Base-by-base conservation (phyloP, 2,797 vertebrate species). In the Clarias pachynema region DNA sequence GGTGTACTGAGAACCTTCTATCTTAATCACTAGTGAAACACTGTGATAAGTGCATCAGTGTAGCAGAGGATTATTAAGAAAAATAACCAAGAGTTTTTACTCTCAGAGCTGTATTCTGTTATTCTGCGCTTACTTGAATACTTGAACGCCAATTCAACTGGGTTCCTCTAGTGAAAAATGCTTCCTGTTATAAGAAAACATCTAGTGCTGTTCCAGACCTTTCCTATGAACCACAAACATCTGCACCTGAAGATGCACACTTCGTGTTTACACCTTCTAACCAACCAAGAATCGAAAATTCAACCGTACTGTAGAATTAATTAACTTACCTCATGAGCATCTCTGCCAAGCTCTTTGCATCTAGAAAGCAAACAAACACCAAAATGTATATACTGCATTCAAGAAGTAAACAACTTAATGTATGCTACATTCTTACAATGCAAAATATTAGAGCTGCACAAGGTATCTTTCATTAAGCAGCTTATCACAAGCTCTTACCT, bases 271-370 rank as follows among this genome's bases (percentile, higher is more conserved):
- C 24, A 63, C 60, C 24, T 63, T 63, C 29, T 66, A 70, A 70
- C 37, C 68, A 40, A 70, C 12, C 37, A 44, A 40, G 34, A 70
- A 40, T 40, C 0, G n/a, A 31, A 26, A 18, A 31, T 66, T 31
- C 18, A 59, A 10, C 56, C 37, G 34, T 4, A 4, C 59, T 49
- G 37, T 80, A 12, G n/a, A 18, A 49, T 26, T 8, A 16, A 29
- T 60, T 60, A 10, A 12, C 94, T 96, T 95, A 99, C 98, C 98
- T 99, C 97, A 99, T 99, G 53, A 99, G 96, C 98, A 99, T 99
- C 94, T 99, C 98, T 8, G 98, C 98, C 93, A 99, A 94, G 91
- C 98, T 99, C 92, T 99, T 99, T 44, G 98, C 98, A 96, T 99
- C 98, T 99, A 92, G 34, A 91, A 93, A 86, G 93, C 86, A 96